Evolutionary conservation across 1,140 invertebrate genomes (phyloP), one percentile per base, ranked within the genome.

Genomic region (Andricus grossulariae): DNA sequence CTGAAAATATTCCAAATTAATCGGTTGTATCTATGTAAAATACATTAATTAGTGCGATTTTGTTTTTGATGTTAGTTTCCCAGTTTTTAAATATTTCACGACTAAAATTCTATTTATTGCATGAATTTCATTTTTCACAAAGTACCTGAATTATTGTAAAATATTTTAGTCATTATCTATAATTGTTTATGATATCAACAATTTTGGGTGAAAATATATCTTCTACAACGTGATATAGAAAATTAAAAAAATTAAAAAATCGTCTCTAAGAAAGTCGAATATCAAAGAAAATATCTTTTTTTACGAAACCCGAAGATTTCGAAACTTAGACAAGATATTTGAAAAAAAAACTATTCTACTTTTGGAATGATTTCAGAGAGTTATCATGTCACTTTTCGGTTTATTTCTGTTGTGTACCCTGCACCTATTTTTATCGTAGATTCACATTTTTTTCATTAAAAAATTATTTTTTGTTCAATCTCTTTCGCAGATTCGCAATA

Each of bases 351-450:
- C 8, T n/a, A 2, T 15, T 11, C 11, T 7, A 19, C 4, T 13
- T 32, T 66, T 66, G 25, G 21, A 66, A 39, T 66, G 32, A 45
- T 66, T 66, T 66, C 60, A 66, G 60, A 66, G 60, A 45, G 16
- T 66, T 66, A 39, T 45, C 7, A 45, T 45, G 39, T 45, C 39
- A 45, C 39, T 8, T 45, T 45, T 45, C 39, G 10, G 60, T n/a
- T 8, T 11, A 19, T 55, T 45, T 45, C 16, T 25, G 25, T 66
- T 66, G 60, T 60, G 57, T 60, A 60, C 57, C 57, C 21, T 39
- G 11, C 12, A 13, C 52, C n/a, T 18, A 54, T 19, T 18, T n/a
- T 54, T 54, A 18, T 18, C 15, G 21, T 60, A 6, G 0, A 13
- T 60, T 60, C 15, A 66, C 25, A 39, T 39, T 66, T 66, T 7